These are phyloP conservation scores for Eupithecia tripunctaria DNA, from an alignment of 2,888 invertebrate species.

Conservation along the genomic window DNA sequence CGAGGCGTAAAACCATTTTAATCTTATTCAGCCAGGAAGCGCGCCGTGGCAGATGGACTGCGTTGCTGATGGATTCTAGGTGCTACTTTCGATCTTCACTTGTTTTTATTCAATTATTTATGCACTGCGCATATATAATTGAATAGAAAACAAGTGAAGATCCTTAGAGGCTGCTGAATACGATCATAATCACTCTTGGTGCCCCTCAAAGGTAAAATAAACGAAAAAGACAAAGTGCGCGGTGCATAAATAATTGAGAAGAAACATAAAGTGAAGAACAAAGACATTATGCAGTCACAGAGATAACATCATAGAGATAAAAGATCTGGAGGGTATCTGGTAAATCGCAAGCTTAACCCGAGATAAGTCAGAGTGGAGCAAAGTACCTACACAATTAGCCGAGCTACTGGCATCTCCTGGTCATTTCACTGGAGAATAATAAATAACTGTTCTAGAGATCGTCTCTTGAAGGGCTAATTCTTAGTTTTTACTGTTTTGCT, in stretches of 20 bases:
- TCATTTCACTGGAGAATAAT: conserved; percentile 38
- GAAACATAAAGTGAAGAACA: conserved; percentile 30
- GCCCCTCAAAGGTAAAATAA: conserved; percentile 1
- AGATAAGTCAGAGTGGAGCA: conserved; percentile 46
- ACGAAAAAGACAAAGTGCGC: neutral
- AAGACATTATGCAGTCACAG: conserved; percentile 46
- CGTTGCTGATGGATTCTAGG: too few relatives aligned
- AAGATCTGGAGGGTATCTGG: conserved; percentile 47
- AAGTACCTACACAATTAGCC: conserved; percentile 46
- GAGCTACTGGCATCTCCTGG: conserved; percentile 31
- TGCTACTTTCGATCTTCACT: too few relatives aligned
- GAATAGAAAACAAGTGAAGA: too few relatives aligned
- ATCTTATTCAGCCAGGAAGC: too few relatives aligned
- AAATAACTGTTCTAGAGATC: conserved; percentile 36
- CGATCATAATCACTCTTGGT: too few relatives aligned
- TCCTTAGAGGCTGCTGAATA: too few relatives aligned
- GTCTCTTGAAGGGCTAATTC: conserved; percentile 25
- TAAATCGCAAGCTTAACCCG: conserved; percentile 49
- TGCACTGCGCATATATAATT: too few relatives aligned
- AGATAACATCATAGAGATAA: conserved; percentile 49
- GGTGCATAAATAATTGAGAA: neutral
- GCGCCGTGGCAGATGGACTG: too few relatives aligned
- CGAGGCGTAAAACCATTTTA: too few relatives aligned
- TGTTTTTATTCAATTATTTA: too few relatives aligned
- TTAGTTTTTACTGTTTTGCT: conserved; percentile 39